These are phyloP conservation scores for rabbit (Oryctolagus cuniculus) DNA, from an alignment of 2,113 vertebrate genomes.

Conservation along the genomic window mOryCun1.1 NC_091449.1:32060001-32060500, in stretches of 20 bases:
- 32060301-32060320: not conserved
- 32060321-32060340: not conserved
- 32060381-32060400: not conserved
- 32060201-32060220: not conserved
- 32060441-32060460: slow-evolving; percentile 38
- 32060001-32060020: not conserved
- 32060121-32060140: not conserved
- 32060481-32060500: slow-evolving; percentile 48
- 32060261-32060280: not conserved
- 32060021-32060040: not conserved
- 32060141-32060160: not conserved
- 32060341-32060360: not conserved
- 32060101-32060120: not conserved
- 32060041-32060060: not conserved
- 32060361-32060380: not conserved
- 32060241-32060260: not conserved
- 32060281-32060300: not conserved
- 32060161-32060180: slow-evolving; percentile 15
- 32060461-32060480: not conserved
- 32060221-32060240: not conserved
- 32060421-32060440: not conserved
- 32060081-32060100: slow-evolving; percentile 12
- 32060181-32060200: slow-evolving; percentile 31
- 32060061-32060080: not conserved
- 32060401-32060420: not conserved